Evolutionary conservation across 2,888 invertebrate species (phyloP), one percentile per base, ranked within the genome.

Genomic region (Patella pellucida): DNA sequence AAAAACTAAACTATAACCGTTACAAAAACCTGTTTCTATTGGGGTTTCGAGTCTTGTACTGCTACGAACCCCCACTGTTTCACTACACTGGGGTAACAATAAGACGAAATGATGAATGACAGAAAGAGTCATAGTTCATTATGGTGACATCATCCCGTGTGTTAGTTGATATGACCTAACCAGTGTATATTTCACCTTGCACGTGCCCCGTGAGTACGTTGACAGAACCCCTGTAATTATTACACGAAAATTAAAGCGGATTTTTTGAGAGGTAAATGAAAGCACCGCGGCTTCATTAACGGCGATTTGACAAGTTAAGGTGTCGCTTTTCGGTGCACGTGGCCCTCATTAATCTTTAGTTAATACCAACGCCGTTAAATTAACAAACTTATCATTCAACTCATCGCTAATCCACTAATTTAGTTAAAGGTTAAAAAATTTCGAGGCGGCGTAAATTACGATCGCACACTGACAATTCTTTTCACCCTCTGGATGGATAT

Each of bases 171-270:
- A 19, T 62, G 23, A 62, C 62, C 19, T 62, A 23, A 23, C 62
- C 9, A 62, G 62, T 23, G 62, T 62, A 62, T 62, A 62, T 62
- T 62, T 62, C 62, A 62, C 62, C 62, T 62, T 62, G 12, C 62
- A 62, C 62, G 62, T 62, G 62, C 62, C 19, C 19, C 19, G 62
- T 23, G 62, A 23, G 41, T 41, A 41, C 23, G 62, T 19, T 62
- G 23, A 62, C 19, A 23, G 19, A 62, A 62, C 23, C 62, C 62
- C 23, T 62, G 23, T 62, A 62, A 62, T 62, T 62, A 62, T 62
- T 62, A 23, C 62, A 19, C 62, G 23, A 62, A 23, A 62, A 62
- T 23, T 62, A 62, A 62, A 62, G 41, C 41, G 23, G 62, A 62
- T 62, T 9, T 62, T 19, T 62, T 62, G 23, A 62, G 19, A 41